Evolutionary conservation across 2,888 invertebrate species (phyloP), one percentile per base, ranked within the genome.

Genomic region (Copidosoma aretas): DNA sequence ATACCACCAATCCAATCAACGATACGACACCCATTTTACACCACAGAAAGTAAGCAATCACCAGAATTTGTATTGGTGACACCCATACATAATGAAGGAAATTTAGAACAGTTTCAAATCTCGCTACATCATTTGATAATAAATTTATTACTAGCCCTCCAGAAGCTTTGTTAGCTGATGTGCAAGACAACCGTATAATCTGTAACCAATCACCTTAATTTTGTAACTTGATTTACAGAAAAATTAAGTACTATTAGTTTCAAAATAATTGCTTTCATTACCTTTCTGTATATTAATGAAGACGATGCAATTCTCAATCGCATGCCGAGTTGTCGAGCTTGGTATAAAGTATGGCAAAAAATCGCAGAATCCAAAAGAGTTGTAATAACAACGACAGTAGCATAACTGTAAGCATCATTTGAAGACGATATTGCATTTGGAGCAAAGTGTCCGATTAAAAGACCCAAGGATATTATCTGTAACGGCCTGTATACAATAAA

Each of bases 71-170:
- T 15, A 93, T 85, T 0, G 94, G 94, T 84, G 91, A 91, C 64
- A 93, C 88, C 92, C 93, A 92, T 56, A 93, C 81, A 79, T 90
- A 93, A 82, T 93, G 92, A 14, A 93, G 82, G 78, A 89, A 90
- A 61, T 89, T 77, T 22, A 90, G 87, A 25, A 90, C 88, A 82
- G 89, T 82, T 79, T 94, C 94, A 80, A 94, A 93, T 71, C 93
- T 87, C 76, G 90, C 90, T 1, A 94, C 93, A 79, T 95, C 95
- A 77, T 94, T 94, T 0, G 94, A 93, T 84, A 95, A 86, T 65
- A 94, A 83, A 81, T 94, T 94, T 60, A 94, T 90, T 75, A 94
- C 89, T 82, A 93, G 92, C 74, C 91, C 82, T 83, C 78, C 77
- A 1, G 77, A 78, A 49, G 74, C 73, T 52, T 75, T 70, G 72